Evolutionary conservation across 2,797 vertebrate genomes (phyloP), one percentile per base, ranked within the genome.

Genomic region (Periophthalmus magnuspinnatus): DNA sequence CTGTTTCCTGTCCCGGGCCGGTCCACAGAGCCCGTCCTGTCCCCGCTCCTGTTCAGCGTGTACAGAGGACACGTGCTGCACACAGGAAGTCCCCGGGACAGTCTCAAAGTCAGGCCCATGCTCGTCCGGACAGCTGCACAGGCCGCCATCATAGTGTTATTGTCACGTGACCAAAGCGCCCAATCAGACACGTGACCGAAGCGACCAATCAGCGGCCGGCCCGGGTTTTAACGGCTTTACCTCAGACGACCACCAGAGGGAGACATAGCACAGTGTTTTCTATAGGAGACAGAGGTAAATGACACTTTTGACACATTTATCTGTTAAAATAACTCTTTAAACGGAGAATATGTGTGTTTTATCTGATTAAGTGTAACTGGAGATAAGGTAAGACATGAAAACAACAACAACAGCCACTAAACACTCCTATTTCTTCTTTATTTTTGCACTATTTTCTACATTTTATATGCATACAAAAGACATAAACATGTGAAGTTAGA

Each of bases 101-200:
- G 77, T 81, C 89, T 90, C 78, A 92, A 91, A 90, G 89, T 89
- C 74, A 94, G 83, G 0, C 90, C 89, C 86, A 92, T 21, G 84
- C 90, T 84, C 63, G 78, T 83, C 78, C 93, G 87, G 62, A 87
- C 91, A 9, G 88, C 89, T 66, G 86, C 85, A 19, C 90, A 80
- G 5, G 91, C 90, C 86, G 94, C 93, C 94, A 94, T 94, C 67
- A 59, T 81, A 82, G 65, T 92, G 86, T 91, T 93, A 68, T 91
- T 75, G 56, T 93, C 93, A 94, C 87, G 38, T 89, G 90, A 21
- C 0, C 2, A 0, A 4, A n/a, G n/a, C n/a, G n/a, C n/a, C n/a
- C n/a, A n/a, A n/a, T n/a, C n/a, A n/a, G n/a, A n/a, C n/a, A n/a
- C n/a, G n/a, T n/a, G n/a, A n/a, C n/a, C n/a, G n/a, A 5, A 8